Conservation (phyloP, 2,797 vertebrate genomes). For the Myotis findleyi region DNA sequence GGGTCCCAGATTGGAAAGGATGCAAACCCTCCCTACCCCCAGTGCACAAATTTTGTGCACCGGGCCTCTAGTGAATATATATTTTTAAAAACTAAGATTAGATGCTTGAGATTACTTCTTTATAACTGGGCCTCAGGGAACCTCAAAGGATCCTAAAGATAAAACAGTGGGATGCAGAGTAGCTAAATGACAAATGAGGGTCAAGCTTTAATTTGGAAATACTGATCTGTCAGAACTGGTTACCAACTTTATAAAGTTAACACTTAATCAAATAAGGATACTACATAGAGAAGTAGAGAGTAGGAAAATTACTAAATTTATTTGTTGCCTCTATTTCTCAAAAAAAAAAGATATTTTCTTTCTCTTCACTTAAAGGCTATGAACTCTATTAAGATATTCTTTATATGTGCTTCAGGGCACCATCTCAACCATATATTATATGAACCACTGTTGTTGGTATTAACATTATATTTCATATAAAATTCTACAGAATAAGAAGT, state of each 20-base stretch:
- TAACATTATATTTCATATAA: conserved; percentile 11
- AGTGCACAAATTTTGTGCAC: too few relatives aligned
- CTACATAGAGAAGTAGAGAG: conserved; percentile 42
- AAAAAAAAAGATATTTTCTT: neutral
- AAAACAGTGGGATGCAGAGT: conserved; percentile 9
- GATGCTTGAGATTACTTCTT: neutral
- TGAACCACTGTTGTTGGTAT: neutral
- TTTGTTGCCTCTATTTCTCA: neutral
- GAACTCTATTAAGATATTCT: neutral
- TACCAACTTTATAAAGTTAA: conserved; percentile 29
- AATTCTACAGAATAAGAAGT: neutral
- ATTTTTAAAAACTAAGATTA: conserved; percentile 26
- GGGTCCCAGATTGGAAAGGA: too few relatives aligned
- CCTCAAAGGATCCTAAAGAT: conserved; percentile 29
- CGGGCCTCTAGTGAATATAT: neutral
- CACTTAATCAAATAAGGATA: neutral
- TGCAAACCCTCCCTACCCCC: too few relatives aligned
- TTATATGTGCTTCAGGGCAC: conserved; percentile 38
- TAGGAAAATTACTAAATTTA: conserved; percentile 7
- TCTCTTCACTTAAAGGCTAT: conserved; percentile 1
- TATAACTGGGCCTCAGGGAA: neutral
- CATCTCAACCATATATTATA: neutral
- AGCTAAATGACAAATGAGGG: conserved; percentile 19
- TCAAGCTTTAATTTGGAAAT: conserved; percentile 56
- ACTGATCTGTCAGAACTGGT: neutral